phyloP scores from a whole-genome alignment of 2,113 vertebrate genomes.

The Tetrao urogallus region DNA sequence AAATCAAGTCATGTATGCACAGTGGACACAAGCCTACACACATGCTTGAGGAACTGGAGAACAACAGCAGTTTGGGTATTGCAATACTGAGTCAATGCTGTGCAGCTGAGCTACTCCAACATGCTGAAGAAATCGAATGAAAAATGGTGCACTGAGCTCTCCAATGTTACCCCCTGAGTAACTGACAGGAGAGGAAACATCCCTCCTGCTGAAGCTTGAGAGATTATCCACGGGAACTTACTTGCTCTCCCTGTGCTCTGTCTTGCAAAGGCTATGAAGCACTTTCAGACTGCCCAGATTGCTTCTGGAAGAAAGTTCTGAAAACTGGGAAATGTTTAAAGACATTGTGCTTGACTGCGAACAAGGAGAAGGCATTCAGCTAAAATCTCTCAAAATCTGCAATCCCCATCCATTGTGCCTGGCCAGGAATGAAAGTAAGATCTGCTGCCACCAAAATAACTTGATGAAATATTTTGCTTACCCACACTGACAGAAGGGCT shows the following conservation, averaged over 20 bases:
- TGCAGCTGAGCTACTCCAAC: background rate
- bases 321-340: background rate
- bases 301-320: background rate
- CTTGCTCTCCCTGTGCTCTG: background rate
- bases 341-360: no score
- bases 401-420: fast-evolving
- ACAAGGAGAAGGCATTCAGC: background rate
- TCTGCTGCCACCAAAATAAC: background rate
- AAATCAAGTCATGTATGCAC: background rate
- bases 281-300: background rate
- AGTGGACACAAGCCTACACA: background rate
- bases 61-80: background rate
- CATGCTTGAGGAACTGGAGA: background rate
- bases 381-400: background rate
- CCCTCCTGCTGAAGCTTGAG: fast-evolving
- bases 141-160: background rate
- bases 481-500: background rate
- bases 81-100: background rate
- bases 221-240: background rate
- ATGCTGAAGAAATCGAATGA: background rate
- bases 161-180: background rate
- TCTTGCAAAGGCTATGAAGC: background rate
- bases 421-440: background rate
- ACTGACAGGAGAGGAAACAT: background rate
- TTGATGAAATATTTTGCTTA: background rate